Evolutionary conservation across 2,888 invertebrate genomes (phyloP), one percentile per base, ranked within the genome.

Genomic region (Buathra laborator): DNA sequence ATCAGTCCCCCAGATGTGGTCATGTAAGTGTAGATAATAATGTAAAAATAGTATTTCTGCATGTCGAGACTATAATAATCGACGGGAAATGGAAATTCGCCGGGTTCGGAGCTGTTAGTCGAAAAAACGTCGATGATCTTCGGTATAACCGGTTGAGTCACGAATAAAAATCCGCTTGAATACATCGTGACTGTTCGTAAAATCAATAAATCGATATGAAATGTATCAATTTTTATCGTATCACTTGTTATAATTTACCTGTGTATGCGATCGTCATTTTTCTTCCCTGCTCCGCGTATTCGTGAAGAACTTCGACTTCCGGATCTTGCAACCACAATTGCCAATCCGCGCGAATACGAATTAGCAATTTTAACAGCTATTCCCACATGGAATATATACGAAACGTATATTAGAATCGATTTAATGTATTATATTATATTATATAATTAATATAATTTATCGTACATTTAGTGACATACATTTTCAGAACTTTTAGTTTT

Each of bases 271-370:
- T 37, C 6, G 82, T 44, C 7, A 82, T 59, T 16, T 72, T 82
- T 64, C 82, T 77, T 46, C 77, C 82, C 3, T n/a, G 10, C 29
- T 82, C 77, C 12, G 77, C 66, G 72, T 77, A 82, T 46, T 77
- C 66, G 10, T 82, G 82, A 67, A 82, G 77, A 72, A 82, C 14
- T 0, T 43, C 2, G 24, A 67, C 16, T 48, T 82, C 77, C 7
- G n/a, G 56, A 46, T 82, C 77, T 4, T 9, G n/a, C 5, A 46
- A 56, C 82, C 82, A 82, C 5, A 48, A 37, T 72, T 66, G 71
- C 82, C 82, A 82, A 72, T 82, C 53, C 1, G 37, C 29, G 6
- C 14, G 19, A 12, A 82, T 82, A 2, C 56, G 77, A 48, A 77
- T 59, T 29, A 77, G 10, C 77, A 82, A 19, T 16, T 46, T 46